Evolutionary conservation across 2,113 vertebrate genomes (phyloP), one percentile per base, ranked within the genome.

Genomic region (Psilopsiagon aurifrons): DNA sequence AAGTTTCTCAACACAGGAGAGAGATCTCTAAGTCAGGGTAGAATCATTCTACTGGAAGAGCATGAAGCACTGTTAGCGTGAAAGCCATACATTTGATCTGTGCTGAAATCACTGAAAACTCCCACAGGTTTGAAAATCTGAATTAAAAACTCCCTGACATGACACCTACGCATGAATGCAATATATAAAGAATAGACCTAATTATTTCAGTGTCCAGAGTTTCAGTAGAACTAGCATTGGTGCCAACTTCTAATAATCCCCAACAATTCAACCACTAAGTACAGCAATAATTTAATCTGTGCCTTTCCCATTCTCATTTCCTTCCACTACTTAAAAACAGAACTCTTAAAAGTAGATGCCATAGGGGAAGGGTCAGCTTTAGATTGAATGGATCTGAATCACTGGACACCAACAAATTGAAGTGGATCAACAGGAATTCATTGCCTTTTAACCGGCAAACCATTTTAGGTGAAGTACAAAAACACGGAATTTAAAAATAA

Each of bases 81-180:
- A 51, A 55, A 73, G 14, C 18, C 18, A 41, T 52, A 28, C 41
- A 59, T 10, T 41, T 1, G 0, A 17, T 83, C 44, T 39, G 3
- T 12, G 6, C 9, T 29, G 37, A 55, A 57, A 41, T 59, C 1
- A 37, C 2, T 44, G 5, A 44, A 57, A 86, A 63, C 15, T 82
- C 23, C 20, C 9, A 57, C 6, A 51, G n/a, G 52, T 39, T 44
- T 31, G 3, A 64, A 57, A 76, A 62, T 3, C 5, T n/a, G 2
- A 77, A 64, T 18, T 4, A 0, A 84, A 85, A 66, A 91, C 16
- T 71, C 20, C 29, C 27, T 49, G 8, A 22, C 20, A 57, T 1
- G 33, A 59, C 11, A 39, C 3, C 43, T 4, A 54, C 1, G n/a
- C 1, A 33, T 2, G 27, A 10, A 54, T 7, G 41, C 3, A 68